A percentile compares a stretch with the other conserved stretches of the same genome.
Conservation (phyloP, 2,888 invertebrate genomes). For the Leptinotarsa rubiginosa region DNA sequence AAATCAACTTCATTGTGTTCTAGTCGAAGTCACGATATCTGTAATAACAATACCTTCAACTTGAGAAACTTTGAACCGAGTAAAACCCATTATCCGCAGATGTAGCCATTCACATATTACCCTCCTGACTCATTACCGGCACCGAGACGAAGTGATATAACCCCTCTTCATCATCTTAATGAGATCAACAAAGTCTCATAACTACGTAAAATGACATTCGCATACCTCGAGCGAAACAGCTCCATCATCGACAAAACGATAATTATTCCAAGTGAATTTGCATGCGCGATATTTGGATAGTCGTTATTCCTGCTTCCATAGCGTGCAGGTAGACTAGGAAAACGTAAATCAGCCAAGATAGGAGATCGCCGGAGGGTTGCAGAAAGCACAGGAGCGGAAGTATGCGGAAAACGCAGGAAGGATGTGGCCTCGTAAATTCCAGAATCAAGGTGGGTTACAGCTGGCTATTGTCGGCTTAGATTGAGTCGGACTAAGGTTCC, state of each 20-base stretch:
- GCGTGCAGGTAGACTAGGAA: conserved; percentile 19
- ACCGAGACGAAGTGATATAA: background rate
- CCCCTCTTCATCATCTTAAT: conserved; percentile 7
- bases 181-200: conserved; percentile 6
- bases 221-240: conserved; percentile 13
- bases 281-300: conserved; percentile 36
- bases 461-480: conserved; percentile 50
- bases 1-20: too few species aligned
- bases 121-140: background rate
- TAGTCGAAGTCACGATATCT: too few species aligned
- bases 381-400: conserved; percentile 43
- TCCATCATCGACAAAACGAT: conserved; percentile 25
- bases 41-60: too few species aligned
- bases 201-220: conserved; percentile 2
- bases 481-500: conserved; percentile 35
- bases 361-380: conserved; percentile 41
- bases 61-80: background rate
- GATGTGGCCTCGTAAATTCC: conserved; percentile 51
- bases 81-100: conserved; percentile 3
- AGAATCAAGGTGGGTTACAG: conserved; percentile 49
- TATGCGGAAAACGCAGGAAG: conserved; percentile 49
- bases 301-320: conserved; percentile 35
- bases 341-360: conserved; percentile 44
- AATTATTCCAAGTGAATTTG: conserved; percentile 33
- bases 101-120: background rate